These are phyloP conservation scores for Myrmophylax atrothorax DNA, from an alignment of 2,113 vertebrate species.

Conservation along the genomic window DNA sequence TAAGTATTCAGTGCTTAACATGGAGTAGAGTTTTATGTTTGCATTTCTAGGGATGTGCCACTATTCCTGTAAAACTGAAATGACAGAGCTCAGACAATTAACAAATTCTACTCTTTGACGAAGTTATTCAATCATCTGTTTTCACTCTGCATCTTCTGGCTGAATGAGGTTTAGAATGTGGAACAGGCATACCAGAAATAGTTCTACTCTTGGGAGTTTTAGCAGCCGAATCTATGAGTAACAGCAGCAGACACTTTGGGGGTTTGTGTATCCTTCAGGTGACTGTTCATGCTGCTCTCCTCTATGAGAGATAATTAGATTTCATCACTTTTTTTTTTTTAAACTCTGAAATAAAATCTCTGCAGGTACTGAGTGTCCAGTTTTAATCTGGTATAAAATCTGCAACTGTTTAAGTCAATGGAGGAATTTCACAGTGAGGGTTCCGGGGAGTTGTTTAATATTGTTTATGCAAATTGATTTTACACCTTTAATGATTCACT, in stretches of 20 bases:
- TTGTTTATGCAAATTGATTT: conserved; percentile 8
- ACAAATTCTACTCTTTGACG: background rate
- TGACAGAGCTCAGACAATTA: background rate
- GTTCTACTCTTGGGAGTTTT: background rate
- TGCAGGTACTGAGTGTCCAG: background rate
- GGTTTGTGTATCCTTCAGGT: background rate
- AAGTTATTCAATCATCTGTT: background rate
- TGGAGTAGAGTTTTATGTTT: background rate
- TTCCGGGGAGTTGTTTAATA: background rate
- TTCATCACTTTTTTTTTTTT: background rate
- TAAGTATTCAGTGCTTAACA: background rate
- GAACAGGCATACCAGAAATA: background rate
- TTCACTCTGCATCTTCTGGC: background rate
- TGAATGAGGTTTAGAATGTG: background rate
- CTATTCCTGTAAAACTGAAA: background rate
- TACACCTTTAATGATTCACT: background rate
- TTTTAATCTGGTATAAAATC: background rate
- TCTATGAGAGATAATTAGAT: background rate
- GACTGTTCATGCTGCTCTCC: background rate
- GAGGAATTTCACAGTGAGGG: background rate
- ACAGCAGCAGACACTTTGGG: background rate
- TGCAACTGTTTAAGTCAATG: background rate
- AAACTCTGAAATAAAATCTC: background rate
- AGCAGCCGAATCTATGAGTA: background rate
- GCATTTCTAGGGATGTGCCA: background rate